Evolutionary conservation across 2,797 vertebrate genomes (phyloP), one percentile per base, ranked within the genome.

Genomic region (Tenualosa ilisha): DNA sequence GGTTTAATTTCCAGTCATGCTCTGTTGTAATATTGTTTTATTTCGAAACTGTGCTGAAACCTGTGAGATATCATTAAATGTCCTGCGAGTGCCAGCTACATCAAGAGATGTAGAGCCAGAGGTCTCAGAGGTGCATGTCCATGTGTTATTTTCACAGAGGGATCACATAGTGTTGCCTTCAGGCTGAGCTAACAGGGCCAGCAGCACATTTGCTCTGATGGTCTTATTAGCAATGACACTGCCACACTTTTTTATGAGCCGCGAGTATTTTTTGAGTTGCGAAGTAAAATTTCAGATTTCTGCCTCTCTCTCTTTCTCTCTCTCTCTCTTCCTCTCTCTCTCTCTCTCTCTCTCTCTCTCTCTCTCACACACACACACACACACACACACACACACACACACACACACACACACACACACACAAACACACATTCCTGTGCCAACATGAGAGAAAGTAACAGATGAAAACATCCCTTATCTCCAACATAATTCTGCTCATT

Each of bases 1-100:
- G 26, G 65, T 72, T 72, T 6, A 72, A 72, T 37, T 63, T 72
- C 65, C 65, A 72, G 65, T 40, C 37, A 72, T 72, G 11, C 65
- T 40, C 31, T 15, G 37, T 72, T 72, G 26, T 40, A 13, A 40
- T 72, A 72, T 72, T 72, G 65, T 72, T 72, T 37, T 31, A 72
- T 15, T 72, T 40, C 31, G 15, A 15, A 72, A 72, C 2, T 15
- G 37, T 37, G 65, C 26, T 15, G 31, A 72, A 72, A 72, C 31
- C 65, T 37, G 26, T 17, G n/a, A 26, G 26, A 72, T 72, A 31
- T 37, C 37, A 31, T 72, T 72, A 72, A 72, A 72, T 40, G 26
- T 6, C 26, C 13, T 37, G 31, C 5, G 13, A 37, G 65, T 5
- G 65, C 65, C 65, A 37, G 37, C 3, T 37, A 5, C 26, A 37